A percentile compares a stretch with the other conserved stretches of the same genome.
phyloP scores from a whole-genome alignment of 1,140 invertebrate species.

The Bombus impatiens region DNA sequence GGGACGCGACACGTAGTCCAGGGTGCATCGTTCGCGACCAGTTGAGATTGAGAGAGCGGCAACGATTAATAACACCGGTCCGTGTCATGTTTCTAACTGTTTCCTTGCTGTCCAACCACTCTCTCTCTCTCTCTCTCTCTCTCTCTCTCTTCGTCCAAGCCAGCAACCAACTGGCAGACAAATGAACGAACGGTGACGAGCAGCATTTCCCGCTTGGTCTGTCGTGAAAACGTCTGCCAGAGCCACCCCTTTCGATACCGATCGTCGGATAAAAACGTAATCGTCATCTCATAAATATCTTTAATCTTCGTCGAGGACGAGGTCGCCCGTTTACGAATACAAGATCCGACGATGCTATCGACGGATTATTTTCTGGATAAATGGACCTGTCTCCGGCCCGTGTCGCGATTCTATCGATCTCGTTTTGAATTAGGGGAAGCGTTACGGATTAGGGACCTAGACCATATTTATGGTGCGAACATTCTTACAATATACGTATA shows the following conservation, averaged over 20 bases:
- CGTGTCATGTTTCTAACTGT: conserved; percentile 47
- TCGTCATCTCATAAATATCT: conserved; percentile 81
- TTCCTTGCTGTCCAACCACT: conserved; percentile 29
- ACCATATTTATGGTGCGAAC: not conserved
- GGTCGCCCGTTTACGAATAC: conserved; percentile 56
- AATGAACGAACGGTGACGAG: conserved; percentile 81
- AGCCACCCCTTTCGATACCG: conserved; percentile 78
- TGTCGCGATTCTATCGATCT: conserved; percentile 18
- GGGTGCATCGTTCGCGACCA: not conserved
- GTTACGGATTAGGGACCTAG: not conserved
- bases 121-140: too few species aligned
- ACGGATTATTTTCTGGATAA: conserved; percentile 81
- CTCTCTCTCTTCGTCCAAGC: conserved; percentile 28
- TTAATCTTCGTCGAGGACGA: conserved; percentile 71
- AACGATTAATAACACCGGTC: conserved; percentile 63
- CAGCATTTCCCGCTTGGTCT: conserved; percentile 79
- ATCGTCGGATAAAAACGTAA: conserved; percentile 81
- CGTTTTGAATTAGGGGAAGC: conserved; percentile 16
- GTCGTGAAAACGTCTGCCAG: conserved; percentile 77
- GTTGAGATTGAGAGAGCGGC: not conserved
- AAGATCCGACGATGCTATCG: conserved; percentile 75
- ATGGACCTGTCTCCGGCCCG: conserved; percentile 71
- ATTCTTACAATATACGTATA: not conserved
- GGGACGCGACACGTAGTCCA: not conserved
- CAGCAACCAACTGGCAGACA: conserved; percentile 67